Conservation (phyloP, 1,140 invertebrate genomes). For the Lycorma delicatula region DNA sequence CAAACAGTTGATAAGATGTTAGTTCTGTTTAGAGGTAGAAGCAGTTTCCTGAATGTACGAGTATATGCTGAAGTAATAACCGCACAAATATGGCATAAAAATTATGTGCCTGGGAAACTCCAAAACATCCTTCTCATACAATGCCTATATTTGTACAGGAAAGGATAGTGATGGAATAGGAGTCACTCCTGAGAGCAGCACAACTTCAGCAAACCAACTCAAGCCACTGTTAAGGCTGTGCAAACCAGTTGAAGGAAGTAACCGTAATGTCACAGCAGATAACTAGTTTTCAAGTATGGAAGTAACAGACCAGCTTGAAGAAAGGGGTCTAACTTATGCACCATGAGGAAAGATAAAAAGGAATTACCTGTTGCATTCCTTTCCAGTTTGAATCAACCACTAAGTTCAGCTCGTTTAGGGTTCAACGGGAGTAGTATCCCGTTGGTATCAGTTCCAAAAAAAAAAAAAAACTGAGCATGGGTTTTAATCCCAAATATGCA, state of each 20-base stretch:
- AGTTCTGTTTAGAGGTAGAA: slow-evolving; percentile 34
- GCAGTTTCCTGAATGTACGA: slow-evolving; percentile 33
- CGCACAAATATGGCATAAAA: slow-evolving; percentile 16
- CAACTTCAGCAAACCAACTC: too few relatives aligned
- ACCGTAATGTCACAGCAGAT: too few relatives aligned
- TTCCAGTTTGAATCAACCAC: slow-evolving; percentile 2
- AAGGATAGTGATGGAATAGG: slow-evolving; percentile 10
- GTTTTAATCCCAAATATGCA: slow-evolving; percentile 30
- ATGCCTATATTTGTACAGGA: slow-evolving; percentile 16
- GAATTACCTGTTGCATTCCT: slow-evolving; percentile 33
- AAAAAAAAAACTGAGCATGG: slow-evolving; percentile 26
- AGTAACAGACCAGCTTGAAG: slow-evolving; percentile 31
- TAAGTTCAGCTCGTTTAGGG: slow-evolving; percentile 16
- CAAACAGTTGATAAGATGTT: slow-evolving; percentile 36
- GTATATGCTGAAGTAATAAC: slow-evolving; percentile 13
- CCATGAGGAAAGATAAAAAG: slow-evolving; percentile 33
- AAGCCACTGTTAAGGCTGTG: too few relatives aligned
- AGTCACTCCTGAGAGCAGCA: too few relatives aligned
- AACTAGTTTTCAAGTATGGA: slow-evolving; percentile 35
- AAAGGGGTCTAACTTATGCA: slow-evolving; percentile 18
- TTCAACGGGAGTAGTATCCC: slow-evolving; percentile 28
- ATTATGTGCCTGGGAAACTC: slow-evolving; percentile 4
- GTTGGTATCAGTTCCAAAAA: slow-evolving; percentile 28
- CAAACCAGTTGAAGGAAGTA: too few relatives aligned
- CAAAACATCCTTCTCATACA: slow-evolving; percentile 11